Percentiles rank a stretch among this genome's conserved stretches.
These are phyloP conservation scores for Pheosia gnoma DNA, from an alignment of 2,888 invertebrate genomes.

Conservation along the genomic window DNA sequence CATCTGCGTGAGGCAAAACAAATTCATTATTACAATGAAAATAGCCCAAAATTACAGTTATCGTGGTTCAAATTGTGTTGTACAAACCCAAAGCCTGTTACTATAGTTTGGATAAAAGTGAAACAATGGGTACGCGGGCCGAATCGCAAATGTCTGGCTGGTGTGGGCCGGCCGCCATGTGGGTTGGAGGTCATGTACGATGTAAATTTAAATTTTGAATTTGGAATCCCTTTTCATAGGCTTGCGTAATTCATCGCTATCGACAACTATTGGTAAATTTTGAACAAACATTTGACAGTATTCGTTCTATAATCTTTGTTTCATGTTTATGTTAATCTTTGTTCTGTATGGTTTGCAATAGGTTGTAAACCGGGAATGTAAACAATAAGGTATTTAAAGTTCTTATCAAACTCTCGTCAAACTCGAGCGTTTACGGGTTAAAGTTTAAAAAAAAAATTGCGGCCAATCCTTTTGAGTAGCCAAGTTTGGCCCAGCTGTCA, in stretches of 20 bases:
- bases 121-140: slow-evolving; percentile 76
- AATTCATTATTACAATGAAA: background rate
- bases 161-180: slow-evolving; percentile 75
- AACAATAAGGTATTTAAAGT: background rate
- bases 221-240: slow-evolving; percentile 45
- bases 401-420: background rate
- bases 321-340: background rate
- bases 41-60: background rate
- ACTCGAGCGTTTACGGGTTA: background rate
- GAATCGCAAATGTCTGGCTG: slow-evolving; percentile 70
- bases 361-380: background rate
- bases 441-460: background rate
- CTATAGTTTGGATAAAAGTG: slow-evolving; percentile 71
- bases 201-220: slow-evolving; percentile 61
- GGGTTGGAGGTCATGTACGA: slow-evolving; percentile 76
- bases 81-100: slow-evolving; percentile 18
- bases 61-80: background rate
- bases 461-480: background rate
- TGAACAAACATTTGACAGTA: background rate
- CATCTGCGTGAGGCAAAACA: too few species aligned
- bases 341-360: background rate
- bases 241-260: slow-evolving; percentile 27
- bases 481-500: slow-evolving; percentile 18
- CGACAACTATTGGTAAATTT: slow-evolving; percentile 9
- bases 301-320: background rate